phyloP scores from a whole-genome alignment of 2,797 vertebrate genomes.

The Dromococcyx pavoninus region DNA sequence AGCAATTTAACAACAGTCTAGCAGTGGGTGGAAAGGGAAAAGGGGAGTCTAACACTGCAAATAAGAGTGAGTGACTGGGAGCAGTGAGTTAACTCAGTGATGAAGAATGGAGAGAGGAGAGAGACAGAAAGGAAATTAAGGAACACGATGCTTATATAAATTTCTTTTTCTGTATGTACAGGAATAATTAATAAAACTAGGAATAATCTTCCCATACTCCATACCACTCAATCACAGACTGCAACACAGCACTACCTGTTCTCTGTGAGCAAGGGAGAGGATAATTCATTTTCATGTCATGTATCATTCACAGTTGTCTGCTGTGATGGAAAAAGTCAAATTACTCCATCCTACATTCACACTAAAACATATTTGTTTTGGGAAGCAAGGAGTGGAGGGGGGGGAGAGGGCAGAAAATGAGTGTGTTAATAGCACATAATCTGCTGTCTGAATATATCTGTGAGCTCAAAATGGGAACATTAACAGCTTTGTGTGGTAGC shows the following conservation, averaged over 20 bases:
- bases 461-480: constrained; percentile 31
- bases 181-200: constrained; percentile 5
- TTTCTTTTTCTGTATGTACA: neutral
- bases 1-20: neutral
- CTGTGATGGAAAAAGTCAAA: constrained; percentile 51
- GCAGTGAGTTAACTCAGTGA: neutral
- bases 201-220: neutral
- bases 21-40: neutral
- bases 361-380: constrained; percentile 53
- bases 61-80: neutral
- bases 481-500: neutral
- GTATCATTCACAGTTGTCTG: constrained; percentile 56
- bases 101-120: neutral
- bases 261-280: neutral
- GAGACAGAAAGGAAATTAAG: neutral
- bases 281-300: constrained; percentile 55
- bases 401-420: neutral
- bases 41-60: neutral
- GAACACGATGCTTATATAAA: neutral
- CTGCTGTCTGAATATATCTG: constrained; percentile 35
- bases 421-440: constrained; percentile 51
- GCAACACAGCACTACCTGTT: neutral
- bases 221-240: neutral
- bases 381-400: neutral
- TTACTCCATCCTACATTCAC: constrained; percentile 43